Evolutionary conservation across 2,888 invertebrate genomes (phyloP), one percentile per base, ranked within the genome.

Genomic region (Schizaphis graminum): DNA sequence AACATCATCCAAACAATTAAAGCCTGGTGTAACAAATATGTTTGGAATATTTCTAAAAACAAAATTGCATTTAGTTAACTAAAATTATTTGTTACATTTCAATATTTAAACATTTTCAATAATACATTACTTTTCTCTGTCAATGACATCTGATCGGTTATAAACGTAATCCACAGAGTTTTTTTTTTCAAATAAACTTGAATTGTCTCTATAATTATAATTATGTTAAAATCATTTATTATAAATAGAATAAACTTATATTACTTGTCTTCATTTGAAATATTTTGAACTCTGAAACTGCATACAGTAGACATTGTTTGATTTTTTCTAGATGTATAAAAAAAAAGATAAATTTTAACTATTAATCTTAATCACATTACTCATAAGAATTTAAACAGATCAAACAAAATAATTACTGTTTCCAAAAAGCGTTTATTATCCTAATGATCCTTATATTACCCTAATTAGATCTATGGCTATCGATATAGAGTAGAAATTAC

Each of bases 21-120:
- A 49, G 91, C 61, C 47, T 8, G 93, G 49, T 41, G 49, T 94
- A 35, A 44, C 57, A 86, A 94, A 94, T 61, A 94, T 86, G 53
- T 94, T 94, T 91, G 94, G 94, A 89, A 94, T 94, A 87, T 85
- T 67, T 91, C 94, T 94, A n/a, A 49, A 94, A 91, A 90, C 16
- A 53, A 41, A 61, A 41, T 5, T 57, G 8, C 56, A 89, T 44
- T 28, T 85, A 56, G 4, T 87, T 85, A 57, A 56, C 0, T n/a
- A 87, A 61, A 92, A 47, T 26, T 28, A 92, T 88, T 88, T 86
- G n/a, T 21, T 53, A 77, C 28, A 57, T 61, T 53, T 16, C 21
- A 53, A 53, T 4, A 53, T 53, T 53, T 85, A 53, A 53, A 53
- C 21, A 53, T 53, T 53, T 56, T 92, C 28, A 92, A 44, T 2